phyloP scores from a whole-genome alignment of 2,113 vertebrate genomes.

The Aptenodytes patagonicus region DNA sequence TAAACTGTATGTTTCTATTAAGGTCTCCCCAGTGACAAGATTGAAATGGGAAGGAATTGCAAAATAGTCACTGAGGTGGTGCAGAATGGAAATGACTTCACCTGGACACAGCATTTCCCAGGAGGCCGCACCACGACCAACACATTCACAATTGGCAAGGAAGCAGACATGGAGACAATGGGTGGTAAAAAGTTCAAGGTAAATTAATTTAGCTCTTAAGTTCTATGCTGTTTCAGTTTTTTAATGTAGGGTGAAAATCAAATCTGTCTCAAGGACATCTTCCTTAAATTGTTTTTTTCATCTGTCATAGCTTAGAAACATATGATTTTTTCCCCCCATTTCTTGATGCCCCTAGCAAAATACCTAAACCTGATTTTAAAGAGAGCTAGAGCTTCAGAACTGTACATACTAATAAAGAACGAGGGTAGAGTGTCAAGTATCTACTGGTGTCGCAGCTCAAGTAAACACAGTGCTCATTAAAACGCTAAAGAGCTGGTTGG shows the following conservation, averaged over 20 bases:
- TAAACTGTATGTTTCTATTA: not conserved
- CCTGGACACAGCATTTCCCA: conserved; percentile 86
- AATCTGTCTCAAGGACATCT: not conserved
- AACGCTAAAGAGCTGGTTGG: not conserved
- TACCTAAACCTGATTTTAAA: not conserved
- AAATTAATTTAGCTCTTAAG: not conserved
- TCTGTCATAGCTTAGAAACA: not conserved
- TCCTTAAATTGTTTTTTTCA: not conserved
- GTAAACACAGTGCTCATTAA: not conserved
- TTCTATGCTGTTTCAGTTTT: not conserved
- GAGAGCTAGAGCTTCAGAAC: not conserved
- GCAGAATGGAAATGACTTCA: conserved; percentile 84
- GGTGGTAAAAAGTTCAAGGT: conserved; percentile 95
- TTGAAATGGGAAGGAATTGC: conserved; percentile 81
- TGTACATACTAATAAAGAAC: not conserved
- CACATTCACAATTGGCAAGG: conserved; percentile 83
- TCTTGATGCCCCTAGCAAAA: not conserved
- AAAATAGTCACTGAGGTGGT: conserved; percentile 87
- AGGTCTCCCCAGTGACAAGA: conserved; percentile 82
- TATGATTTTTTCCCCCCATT: not conserved
- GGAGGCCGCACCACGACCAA: conserved; percentile 79
- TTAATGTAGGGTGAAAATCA: not conserved
- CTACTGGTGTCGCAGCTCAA: not conserved
- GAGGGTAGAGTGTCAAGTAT: not conserved
- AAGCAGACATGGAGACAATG: conserved; percentile 88